These are phyloP conservation scores for Ictalurus furcatus DNA, from an alignment of 2,113 vertebrate species.

Conservation along the genomic window DNA sequence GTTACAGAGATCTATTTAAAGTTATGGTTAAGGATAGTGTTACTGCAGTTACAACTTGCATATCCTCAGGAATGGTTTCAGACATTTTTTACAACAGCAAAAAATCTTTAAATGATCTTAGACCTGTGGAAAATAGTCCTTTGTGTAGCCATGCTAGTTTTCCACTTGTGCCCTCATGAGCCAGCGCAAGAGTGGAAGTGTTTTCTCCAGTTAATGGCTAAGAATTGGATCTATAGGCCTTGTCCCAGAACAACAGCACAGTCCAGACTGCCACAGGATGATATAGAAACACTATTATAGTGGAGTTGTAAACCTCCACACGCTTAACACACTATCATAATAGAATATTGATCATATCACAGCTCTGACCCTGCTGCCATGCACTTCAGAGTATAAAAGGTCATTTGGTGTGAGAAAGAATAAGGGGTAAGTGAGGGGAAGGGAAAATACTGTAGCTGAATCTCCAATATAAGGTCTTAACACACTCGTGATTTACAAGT, in stretches of 20 bases:
- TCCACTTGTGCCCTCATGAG: conserved; percentile 24
- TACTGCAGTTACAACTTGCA: conserved; percentile 20
- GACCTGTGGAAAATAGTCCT: conserved; percentile 17
- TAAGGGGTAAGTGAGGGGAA: conserved; percentile 47
- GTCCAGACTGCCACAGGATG: conserved; percentile 72
- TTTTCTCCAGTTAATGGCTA: conserved; percentile 41
- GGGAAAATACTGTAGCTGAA: conserved; percentile 38
- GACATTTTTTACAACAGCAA: background rate
- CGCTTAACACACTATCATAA: conserved; percentile 83
- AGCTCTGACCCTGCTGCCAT: conserved; percentile 81
- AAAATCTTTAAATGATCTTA: conserved; percentile 27
- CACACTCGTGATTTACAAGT: conserved; percentile 40
- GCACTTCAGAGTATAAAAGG: conserved; percentile 84
- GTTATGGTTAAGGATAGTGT: conserved; percentile 20
- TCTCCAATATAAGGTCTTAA: conserved; percentile 3
- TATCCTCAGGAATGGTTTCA: conserved; percentile 18
- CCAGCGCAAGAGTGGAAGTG: conserved; percentile 8
- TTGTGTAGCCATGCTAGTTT: conserved; percentile 2
- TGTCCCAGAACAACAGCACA: conserved; percentile 46
- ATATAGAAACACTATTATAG: conserved; percentile 81
- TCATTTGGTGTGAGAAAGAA: conserved; percentile 76
- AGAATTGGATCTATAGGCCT: conserved; percentile 34
- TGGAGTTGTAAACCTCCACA: conserved; percentile 80
- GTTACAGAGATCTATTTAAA: conserved; percentile 18
- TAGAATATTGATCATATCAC: conserved; percentile 96